Base-by-base conservation (phyloP, 2,113 vertebrate species). In the Cyrtonyx montezumae region DNA sequence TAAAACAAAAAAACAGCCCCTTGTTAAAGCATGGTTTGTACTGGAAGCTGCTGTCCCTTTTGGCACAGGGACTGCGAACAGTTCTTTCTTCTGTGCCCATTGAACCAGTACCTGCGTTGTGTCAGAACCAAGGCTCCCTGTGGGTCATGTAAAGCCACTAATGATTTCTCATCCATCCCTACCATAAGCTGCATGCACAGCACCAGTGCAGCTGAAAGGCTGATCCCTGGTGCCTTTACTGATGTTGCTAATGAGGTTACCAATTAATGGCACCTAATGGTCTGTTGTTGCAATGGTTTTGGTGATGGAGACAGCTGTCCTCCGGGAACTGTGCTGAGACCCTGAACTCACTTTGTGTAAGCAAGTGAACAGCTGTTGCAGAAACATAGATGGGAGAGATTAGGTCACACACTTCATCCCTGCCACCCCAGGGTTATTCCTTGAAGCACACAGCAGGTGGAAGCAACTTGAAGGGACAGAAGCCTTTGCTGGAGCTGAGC, bases 241-340 rank as follows among this genome's bases (percentile, higher is more conserved):
- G 93, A 84, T 91, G 85, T 67, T 83, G 68, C 73, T 96, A 94
- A 93, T 84, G 84, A 93, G 81, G 93, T 94, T 95, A 88, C 83
- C 93, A 93, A 84, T 97, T 97, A 96, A 95, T 83, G 94, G 90
- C 90, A 94, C 86, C 91, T 95, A 93, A 93, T 81, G 87, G 89
- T 76, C 86, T 90, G 68, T 79, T 79, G 62, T 80, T 88, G 78
- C 82, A 65, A 49, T 84, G 78, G 58, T 89, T 96, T 95, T 91
- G 94, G 89, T 88, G 78, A 77, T 74, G 83, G 86, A 94, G 92
- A 71, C 87, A 93, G 81, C 74, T 96, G 84, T 79, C 94, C 68
- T 17, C 66, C 86, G 95, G 93, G 84, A 96, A 14, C 59, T 88
- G 69, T 37, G 81, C 67, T 80, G 86, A 89, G 84, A 93, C 76